Evolutionary conservation across 2,113 vertebrate species (phyloP).

Genomic region (Albula glossodonta): DNA sequence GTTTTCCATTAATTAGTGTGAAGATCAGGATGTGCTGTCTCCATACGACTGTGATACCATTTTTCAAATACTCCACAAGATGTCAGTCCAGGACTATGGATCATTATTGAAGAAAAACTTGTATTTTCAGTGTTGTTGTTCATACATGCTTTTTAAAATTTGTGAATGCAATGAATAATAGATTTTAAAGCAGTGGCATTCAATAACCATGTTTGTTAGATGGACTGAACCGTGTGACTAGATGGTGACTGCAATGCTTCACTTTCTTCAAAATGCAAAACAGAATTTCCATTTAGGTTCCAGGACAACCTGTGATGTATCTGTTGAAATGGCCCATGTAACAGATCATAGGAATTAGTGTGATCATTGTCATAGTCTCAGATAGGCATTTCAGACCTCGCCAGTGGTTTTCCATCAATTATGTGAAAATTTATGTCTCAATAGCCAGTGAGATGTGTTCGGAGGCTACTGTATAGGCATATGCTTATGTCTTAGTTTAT

Average conservation of each 20-base stretch:
- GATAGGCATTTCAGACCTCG: constrained; percentile 23
- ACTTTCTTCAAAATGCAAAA: constrained; percentile 11
- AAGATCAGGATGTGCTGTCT: too few relatives aligned
- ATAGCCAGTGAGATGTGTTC: not conserved
- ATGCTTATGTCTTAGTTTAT: not conserved
- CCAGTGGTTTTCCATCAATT: constrained; percentile 5
- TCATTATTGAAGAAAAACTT: not conserved
- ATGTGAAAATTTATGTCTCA: not conserved
- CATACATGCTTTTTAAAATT: not conserved
- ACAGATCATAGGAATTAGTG: constrained; percentile 21
- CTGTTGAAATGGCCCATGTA: constrained; percentile 33
- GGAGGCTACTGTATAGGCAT: not conserved
- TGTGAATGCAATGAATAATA: not conserved
- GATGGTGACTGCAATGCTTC: not conserved
- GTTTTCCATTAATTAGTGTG: too few relatives aligned
- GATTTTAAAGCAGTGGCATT: not conserved
- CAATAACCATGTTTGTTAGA: not conserved
- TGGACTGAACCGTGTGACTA: not conserved
- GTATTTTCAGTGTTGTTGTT: not conserved
- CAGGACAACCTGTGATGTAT: constrained; percentile 24
- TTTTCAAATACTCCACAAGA: too few relatives aligned
- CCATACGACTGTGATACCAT: too few relatives aligned
- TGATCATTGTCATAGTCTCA: not conserved
- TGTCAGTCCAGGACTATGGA: too few relatives aligned
- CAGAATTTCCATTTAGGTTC: not conserved